phyloP scores from a whole-genome alignment of 2,797 vertebrate genomes.

The Tiaroga cobitis region DNA sequence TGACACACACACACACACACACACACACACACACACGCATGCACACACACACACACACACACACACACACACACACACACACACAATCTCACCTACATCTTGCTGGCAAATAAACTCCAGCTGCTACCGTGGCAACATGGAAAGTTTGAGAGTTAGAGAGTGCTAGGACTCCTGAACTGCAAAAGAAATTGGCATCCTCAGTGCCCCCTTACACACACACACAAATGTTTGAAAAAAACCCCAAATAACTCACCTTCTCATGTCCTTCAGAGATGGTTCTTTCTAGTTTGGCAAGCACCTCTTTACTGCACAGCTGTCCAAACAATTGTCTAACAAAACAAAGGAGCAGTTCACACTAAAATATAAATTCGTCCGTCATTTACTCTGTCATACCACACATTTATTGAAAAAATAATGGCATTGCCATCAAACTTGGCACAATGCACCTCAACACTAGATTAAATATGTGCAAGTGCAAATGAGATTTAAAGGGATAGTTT shows the following conservation, averaged over 20 bases:
- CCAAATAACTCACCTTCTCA: not conserved
- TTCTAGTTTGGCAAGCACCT: not conserved
- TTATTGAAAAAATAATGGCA: not conserved
- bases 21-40: not conserved
- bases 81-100: constrained; percentile 4
- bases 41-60: constrained; percentile 2
- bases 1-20: too few species aligned
- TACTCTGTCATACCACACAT: not conserved
- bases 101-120: constrained; percentile 33
- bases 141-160: constrained; percentile 12
- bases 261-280: constrained; percentile 5
- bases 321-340: constrained; percentile 1
- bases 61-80: constrained; percentile 31
- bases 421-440: not conserved
- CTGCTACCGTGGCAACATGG: constrained; percentile 55
- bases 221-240: not conserved
- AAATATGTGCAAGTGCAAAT: not conserved
- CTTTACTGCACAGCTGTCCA: constrained; percentile 9
- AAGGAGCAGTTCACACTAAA: not conserved
- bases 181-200: not conserved
- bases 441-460: not conserved
- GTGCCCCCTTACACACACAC: not conserved
- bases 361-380: not conserved
- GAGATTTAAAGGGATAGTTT: not conserved
- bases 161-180: constrained; percentile 19